phyloP scores from a whole-genome alignment of 92 coral and sea anemone species.

The Phenganax stokvisi region DNA sequence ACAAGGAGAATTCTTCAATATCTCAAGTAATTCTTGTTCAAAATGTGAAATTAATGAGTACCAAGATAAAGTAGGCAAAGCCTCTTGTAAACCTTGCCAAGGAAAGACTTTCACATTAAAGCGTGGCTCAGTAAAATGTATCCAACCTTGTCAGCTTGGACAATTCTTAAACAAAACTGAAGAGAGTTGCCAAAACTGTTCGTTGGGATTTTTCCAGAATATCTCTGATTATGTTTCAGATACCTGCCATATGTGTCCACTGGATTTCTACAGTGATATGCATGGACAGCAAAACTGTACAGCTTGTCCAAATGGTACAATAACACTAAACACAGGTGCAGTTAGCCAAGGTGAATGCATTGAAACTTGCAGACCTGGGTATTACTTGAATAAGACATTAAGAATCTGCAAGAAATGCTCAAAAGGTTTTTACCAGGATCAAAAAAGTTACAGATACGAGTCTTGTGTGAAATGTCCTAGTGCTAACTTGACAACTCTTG shows the following conservation, averaged over 20 bases:
- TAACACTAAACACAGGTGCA: conserved; percentile 24
- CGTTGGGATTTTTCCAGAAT: conserved; percentile 14
- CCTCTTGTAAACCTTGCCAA: conserved; percentile 1
- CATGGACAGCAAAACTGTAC: conserved; percentile 24
- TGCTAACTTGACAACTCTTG: conserved; percentile 18
- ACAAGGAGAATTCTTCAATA: conserved; percentile 25
- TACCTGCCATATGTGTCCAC: conserved; percentile 7
- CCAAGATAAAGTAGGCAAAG: conserved; percentile 28
- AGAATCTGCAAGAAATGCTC: background rate
- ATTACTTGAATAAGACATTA: background rate
- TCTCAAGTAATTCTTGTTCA: background rate
- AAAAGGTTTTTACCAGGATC: conserved; percentile 17
- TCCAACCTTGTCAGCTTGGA: conserved; percentile 12
- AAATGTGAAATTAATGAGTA: conserved; percentile 3
- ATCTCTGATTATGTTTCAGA: background rate
- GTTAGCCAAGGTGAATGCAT: background rate
- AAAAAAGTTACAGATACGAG: background rate
- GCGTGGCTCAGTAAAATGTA: conserved; percentile 5
- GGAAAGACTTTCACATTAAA: conserved; percentile 29
- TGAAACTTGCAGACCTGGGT: background rate
- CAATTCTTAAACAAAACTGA: conserved; percentile 27
- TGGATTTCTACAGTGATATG: conserved; percentile 10
- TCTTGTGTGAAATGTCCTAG: conserved; percentile 4
- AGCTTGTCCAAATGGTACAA: background rate
- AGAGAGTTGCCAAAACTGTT: conserved; percentile 22